Conservation (phyloP, 2,888 invertebrate species). For the Lithophane leautieri region DNA sequence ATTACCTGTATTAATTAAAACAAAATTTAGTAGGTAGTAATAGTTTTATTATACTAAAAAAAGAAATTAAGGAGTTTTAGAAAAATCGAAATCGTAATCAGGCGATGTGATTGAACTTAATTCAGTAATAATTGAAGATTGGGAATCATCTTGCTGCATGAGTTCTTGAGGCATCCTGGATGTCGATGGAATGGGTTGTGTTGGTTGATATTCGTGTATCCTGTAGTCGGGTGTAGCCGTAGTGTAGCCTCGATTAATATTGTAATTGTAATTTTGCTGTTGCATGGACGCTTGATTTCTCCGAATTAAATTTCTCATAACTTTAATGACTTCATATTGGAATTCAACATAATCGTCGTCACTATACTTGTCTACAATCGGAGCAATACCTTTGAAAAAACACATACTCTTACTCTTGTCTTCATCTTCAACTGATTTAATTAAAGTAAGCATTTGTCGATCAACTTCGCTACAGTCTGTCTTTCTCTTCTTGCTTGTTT, state of each 20-base stretch:
- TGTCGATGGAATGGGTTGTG: constrained; percentile 39
- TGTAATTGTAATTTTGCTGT: constrained; percentile 40
- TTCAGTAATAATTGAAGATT: constrained; percentile 52
- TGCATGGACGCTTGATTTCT: constrained; percentile 55
- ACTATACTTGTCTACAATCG: constrained; percentile 60
- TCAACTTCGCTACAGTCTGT: too few relatives aligned
- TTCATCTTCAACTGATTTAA: constrained; percentile 45
- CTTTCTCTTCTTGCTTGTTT: too few relatives aligned
- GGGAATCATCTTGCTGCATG: constrained; percentile 63
- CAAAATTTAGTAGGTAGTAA: constrained; percentile 60
- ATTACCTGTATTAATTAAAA: constrained; percentile 60
- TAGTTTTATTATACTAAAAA: constrained; percentile 57
- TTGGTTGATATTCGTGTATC: too few relatives aligned
- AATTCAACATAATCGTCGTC: constrained; percentile 66
- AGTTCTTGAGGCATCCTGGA: constrained; percentile 59
- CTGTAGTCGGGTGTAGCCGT: background rate
- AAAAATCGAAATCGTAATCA: constrained; percentile 60
- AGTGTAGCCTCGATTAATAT: constrained; percentile 58
- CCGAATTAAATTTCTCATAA: constrained; percentile 63
- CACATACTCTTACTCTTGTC: constrained; percentile 36
- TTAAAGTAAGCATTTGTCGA: too few relatives aligned
- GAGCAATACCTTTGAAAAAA: constrained; percentile 52
- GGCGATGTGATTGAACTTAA: constrained; percentile 62
- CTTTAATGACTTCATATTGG: constrained; percentile 63
- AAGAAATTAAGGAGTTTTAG: constrained; percentile 63